phyloP scores from a whole-genome alignment of 1,140 invertebrate species.

The Rhynchophorus ferrugineus region DNA sequence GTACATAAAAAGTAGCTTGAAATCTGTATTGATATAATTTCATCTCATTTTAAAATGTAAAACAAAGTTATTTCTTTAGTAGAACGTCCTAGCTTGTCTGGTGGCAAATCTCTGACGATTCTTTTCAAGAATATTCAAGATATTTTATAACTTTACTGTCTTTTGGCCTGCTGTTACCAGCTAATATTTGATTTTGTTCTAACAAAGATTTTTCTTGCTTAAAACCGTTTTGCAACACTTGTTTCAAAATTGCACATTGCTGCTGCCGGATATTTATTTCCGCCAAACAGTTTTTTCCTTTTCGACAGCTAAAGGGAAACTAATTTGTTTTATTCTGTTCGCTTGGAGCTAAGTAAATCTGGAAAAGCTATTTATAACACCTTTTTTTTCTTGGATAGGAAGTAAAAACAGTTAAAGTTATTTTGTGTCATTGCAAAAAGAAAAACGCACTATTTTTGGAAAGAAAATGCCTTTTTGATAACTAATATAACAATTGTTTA shows the following conservation, averaged over 20 bases:
- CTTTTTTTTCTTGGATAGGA: neutral
- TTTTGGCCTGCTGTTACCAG: constrained; percentile 17
- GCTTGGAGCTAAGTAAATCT: neutral
- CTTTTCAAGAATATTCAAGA: constrained; percentile 16
- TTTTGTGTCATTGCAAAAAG: neutral
- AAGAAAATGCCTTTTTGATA: too few species aligned
- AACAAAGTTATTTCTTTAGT: neutral
- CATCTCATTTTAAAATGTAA: neutral
- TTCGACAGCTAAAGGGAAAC: constrained; percentile 4
- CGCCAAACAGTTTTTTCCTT: constrained; percentile 15
- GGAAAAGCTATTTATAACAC: constrained; percentile 2
- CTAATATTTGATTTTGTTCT: constrained; percentile 21
- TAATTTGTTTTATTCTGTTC: constrained; percentile 7
- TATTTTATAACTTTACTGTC: constrained; percentile 12
- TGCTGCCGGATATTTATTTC: constrained; percentile 18
- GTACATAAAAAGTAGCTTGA: too few species aligned
- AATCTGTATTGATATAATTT: too few species aligned
- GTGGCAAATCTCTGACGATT: neutral
- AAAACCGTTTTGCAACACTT: constrained; percentile 19
- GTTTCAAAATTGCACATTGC: constrained; percentile 22
- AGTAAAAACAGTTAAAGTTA: neutral
- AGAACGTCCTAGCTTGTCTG: too few species aligned
- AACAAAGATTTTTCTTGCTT: constrained; percentile 25
- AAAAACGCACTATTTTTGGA: neutral
- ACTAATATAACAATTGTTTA: too few species aligned